phyloP scores from a whole-genome alignment of 2,888 invertebrate genomes.

The Calliscelio sp. region DNA sequence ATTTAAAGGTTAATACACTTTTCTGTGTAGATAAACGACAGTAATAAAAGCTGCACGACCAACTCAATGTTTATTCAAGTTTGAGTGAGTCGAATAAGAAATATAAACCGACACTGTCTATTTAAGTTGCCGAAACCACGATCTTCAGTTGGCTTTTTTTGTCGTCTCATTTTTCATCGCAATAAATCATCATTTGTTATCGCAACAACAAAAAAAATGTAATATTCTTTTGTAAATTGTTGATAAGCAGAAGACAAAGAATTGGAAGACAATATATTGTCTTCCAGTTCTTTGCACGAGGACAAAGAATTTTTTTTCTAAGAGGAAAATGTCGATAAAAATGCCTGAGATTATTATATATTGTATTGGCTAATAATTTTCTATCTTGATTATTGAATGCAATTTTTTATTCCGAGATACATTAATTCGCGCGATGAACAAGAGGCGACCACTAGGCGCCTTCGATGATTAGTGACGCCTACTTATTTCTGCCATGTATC shows the following conservation, averaged over 20 bases:
- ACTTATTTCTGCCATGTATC: slow-evolving; percentile 74
- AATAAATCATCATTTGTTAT: no score
- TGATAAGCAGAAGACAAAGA: no score
- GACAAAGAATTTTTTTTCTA: no score
- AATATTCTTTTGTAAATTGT: no score
- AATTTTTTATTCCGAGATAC: slow-evolving; percentile 55
- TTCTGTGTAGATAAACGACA: slow-evolving; percentile 58
- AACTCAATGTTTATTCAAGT: slow-evolving; percentile 49
- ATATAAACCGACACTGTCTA: slow-evolving; percentile 34
- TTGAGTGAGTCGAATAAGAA: slow-evolving; percentile 34
- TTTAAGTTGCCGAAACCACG: slow-evolving; percentile 37
- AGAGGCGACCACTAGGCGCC: slow-evolving; percentile 77
- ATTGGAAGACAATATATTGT: no score
- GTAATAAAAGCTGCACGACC: slow-evolving; percentile 50
- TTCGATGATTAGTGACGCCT: slow-evolving; percentile 78
- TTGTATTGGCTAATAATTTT: slow-evolving; percentile 36
- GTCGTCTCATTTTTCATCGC: no score
- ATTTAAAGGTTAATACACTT: slow-evolving; percentile 66
- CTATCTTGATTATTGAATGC: slow-evolving; percentile 63
- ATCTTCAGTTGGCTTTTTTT: no score
- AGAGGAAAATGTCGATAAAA: neutral
- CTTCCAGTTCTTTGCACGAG: no score
- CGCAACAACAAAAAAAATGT: no score
- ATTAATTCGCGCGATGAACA: slow-evolving; percentile 68
- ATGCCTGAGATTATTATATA: slow-evolving; percentile 18